Percentiles rank a stretch among this genome's conserved stretches.
phyloP scores from a whole-genome alignment of 2,797 vertebrate species.

The Tenualosa thibaudeaui region DNA sequence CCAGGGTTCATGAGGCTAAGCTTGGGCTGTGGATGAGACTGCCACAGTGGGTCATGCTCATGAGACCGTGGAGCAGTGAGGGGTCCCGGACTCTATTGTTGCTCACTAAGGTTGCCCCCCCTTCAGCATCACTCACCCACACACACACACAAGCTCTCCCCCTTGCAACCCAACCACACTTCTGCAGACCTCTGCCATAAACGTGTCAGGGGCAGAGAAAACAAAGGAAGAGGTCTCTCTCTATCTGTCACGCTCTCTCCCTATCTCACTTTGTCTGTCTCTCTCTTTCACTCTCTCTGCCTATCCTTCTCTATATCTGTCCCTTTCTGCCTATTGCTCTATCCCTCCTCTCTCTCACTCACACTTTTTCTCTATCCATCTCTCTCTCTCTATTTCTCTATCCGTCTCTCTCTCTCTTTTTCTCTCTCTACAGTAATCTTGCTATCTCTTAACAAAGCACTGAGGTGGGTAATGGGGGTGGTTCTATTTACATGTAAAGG shows the following conservation, averaged over 20 bases:
- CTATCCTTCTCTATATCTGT: background rate
- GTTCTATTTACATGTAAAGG: slow-evolving; percentile 66
- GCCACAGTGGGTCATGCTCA: slow-evolving; percentile 70
- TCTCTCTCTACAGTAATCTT: slow-evolving; percentile 10
- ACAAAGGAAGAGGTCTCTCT: slow-evolving; percentile 65
- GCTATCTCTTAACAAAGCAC: background rate
- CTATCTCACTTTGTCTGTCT: slow-evolving; percentile 62
- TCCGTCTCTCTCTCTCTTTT: background rate
- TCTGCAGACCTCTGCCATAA: slow-evolving; percentile 57
- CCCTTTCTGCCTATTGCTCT: background rate
- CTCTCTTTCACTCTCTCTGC: background rate
- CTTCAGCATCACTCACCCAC: background rate
- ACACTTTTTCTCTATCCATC: background rate
- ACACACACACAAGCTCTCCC: background rate
- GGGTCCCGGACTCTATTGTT: slow-evolving; percentile 64
- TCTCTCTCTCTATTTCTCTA: background rate
- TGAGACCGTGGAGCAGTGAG: slow-evolving; percentile 62
- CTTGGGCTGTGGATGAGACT: slow-evolving; percentile 35
- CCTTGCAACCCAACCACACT: slow-evolving; percentile 34
- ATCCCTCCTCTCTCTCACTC: background rate
- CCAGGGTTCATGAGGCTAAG: background rate
- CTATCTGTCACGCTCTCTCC: background rate
- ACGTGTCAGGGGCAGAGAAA: slow-evolving; percentile 48
- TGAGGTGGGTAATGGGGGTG: slow-evolving; percentile 59
- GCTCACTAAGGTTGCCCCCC: slow-evolving; percentile 36